Conservation (phyloP, 30 jellyfish, hydroid and myxozoan species). For the Turritopsis dohrnii region DNA sequence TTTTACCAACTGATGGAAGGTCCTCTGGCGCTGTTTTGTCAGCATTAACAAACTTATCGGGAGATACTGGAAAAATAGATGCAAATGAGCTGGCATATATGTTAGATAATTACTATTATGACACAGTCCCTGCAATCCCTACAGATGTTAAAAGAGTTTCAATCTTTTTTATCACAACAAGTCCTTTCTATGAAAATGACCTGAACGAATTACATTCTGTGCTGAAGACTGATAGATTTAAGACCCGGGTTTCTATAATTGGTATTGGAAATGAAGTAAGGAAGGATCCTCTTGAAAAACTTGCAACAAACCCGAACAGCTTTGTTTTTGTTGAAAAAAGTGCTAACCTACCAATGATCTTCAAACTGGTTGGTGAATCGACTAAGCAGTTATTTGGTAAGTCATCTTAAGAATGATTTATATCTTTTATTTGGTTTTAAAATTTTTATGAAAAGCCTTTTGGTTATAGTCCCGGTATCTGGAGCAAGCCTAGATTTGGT, state of each 20-base stretch:
- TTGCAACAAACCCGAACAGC: conserved; percentile 30
- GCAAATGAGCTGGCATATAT: neutral
- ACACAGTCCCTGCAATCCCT: too few species aligned
- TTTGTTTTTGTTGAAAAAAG: conserved; percentile 31
- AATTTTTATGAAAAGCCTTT: neutral
- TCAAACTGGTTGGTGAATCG: conserved; percentile 40
- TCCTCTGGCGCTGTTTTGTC: neutral
- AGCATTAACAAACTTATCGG: neutral
- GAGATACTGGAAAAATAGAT: neutral
- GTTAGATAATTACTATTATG: neutral
- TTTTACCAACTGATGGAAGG: neutral
- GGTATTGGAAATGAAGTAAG: conserved; percentile 38
- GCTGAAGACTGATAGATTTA: neutral
- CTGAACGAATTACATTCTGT: neutral
- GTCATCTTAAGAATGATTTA: neutral
- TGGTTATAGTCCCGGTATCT: neutral
- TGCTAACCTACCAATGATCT: conserved; percentile 18
- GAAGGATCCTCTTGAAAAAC: neutral
- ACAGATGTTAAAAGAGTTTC: neutral
- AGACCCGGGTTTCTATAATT: conserved; percentile 38
- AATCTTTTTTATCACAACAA: neutral
- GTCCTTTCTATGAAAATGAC: neutral
- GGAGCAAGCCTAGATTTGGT: neutral
- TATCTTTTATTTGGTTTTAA: neutral
- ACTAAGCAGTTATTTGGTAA: neutral